Evolutionary conservation across 2,888 invertebrate genomes (phyloP).

Genomic region (Tolmerus cingulatus): DNA sequence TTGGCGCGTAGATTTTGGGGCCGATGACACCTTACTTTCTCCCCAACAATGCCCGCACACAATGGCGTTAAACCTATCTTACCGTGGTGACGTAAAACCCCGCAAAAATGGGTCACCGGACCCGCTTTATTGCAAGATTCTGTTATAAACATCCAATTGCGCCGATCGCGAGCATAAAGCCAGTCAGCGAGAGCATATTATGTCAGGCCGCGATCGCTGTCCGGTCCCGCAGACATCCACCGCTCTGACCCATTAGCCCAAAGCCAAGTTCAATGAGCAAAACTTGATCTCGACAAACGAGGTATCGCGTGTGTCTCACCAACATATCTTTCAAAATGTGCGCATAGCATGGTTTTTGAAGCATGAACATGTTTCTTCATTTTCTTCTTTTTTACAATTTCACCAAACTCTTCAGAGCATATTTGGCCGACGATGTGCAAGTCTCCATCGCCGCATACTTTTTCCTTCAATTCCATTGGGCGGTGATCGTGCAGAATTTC

Average conservation of each 20-base stretch:
- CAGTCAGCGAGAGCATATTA: not conserved
- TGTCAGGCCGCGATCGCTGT: not conserved
- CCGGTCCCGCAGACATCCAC: not conserved
- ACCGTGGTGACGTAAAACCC: not conserved
- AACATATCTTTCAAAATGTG: not conserved
- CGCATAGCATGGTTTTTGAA: not conserved
- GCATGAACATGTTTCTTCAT: not conserved
- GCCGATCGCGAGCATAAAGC: not conserved
- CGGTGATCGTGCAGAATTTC: not conserved
- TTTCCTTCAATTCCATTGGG: not conserved
- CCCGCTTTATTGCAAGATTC: not conserved
- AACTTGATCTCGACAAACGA: constrained; percentile 3
- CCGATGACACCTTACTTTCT: constrained; percentile 22
- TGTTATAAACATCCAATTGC: not conserved
- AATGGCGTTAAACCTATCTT: not conserved
- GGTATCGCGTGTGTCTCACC: not conserved
- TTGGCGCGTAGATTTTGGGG: not conserved
- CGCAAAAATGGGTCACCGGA: constrained; percentile 10
- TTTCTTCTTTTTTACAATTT: not conserved
- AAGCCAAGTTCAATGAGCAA: constrained; percentile 42
- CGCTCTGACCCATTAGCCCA: constrained; percentile 29
- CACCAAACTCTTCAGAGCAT: not conserved
- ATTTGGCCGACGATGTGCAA: not conserved
- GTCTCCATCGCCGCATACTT: not conserved
- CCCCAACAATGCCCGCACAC: not conserved